A percentile compares a stretch with the other conserved stretches of the same genome.
phyloP scores from a whole-genome alignment of 2,888 invertebrate species.

The Mystacides longicornis region DNA sequence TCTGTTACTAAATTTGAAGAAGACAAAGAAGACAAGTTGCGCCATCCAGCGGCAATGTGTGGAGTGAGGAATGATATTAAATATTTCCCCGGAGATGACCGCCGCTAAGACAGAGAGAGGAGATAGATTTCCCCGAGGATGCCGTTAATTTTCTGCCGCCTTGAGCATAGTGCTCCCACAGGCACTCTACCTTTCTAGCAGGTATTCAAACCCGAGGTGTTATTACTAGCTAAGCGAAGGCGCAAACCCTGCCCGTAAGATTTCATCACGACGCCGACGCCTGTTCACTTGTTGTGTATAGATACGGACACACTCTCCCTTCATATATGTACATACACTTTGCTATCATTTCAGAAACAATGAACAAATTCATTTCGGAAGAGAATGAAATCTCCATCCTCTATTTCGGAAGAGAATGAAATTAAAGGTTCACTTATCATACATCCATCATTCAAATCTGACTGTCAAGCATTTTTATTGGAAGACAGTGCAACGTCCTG shows the following conservation, averaged over 20 bases:
- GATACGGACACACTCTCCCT: too few relatives aligned
- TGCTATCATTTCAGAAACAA: too few relatives aligned
- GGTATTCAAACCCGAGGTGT: conserved; percentile 49
- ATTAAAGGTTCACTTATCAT: too few relatives aligned
- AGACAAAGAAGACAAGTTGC: conserved; percentile 16
- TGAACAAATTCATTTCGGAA: too few relatives aligned
- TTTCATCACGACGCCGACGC: background rate
- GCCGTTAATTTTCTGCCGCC: conserved; percentile 72
- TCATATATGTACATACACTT: too few relatives aligned
- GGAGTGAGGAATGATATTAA: conserved; percentile 37
- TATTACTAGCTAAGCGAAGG: conserved; percentile 39
- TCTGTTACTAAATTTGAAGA: conserved; percentile 4
- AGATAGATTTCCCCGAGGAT: conserved; percentile 58
- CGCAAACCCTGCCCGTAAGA: conserved; percentile 13
- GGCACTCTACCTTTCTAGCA: conserved; percentile 51
- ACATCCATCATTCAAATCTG: too few relatives aligned
- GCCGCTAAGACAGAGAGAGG: conserved; percentile 40
- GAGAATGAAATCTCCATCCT: too few relatives aligned
- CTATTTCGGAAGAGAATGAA: too few relatives aligned
- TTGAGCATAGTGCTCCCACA: conserved; percentile 64
- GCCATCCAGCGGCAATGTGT: conserved; percentile 17
- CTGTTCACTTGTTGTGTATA: too few relatives aligned
- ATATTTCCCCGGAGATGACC: conserved; percentile 42
- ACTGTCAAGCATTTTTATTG: too few relatives aligned
- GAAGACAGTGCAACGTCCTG: too few relatives aligned